Percentiles rank a stretch among this genome's conserved stretches.
Conservation (phyloP, 2,113 vertebrate genomes). For the Hemichromis elongatus region DNA sequence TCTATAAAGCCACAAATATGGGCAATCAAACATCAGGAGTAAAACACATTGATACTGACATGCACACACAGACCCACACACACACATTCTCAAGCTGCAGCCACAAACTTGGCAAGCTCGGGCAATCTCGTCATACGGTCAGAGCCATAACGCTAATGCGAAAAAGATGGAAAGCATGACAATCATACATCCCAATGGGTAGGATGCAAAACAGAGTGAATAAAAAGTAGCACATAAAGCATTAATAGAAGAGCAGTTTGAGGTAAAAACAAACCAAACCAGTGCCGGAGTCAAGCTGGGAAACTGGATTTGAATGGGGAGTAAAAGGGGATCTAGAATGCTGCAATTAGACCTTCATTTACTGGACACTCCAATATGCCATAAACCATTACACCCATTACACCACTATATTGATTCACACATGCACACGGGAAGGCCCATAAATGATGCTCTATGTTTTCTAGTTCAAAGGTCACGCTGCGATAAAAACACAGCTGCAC, state of each 20-base stretch:
- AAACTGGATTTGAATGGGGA: neutral
- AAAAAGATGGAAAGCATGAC: conserved; percentile 58
- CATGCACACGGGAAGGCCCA: neutral
- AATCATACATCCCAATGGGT: neutral
- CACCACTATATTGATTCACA: neutral
- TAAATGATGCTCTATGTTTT: neutral
- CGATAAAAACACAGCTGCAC: neutral
- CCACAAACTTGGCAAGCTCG: conserved; percentile 37
- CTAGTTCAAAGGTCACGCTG: neutral
- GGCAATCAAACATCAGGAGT: conserved; percentile 45
- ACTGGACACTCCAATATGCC: neutral
- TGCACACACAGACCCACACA: neutral
- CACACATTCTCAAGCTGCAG: neutral
- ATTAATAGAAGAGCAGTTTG: neutral
- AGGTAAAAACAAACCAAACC: neutral
- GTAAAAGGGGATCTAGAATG: neutral
- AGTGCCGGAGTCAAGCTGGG: neutral
- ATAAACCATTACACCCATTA: too few relatives aligned
- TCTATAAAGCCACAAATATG: conserved; percentile 59
- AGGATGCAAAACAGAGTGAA: neutral
- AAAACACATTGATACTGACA: conserved; percentile 39
- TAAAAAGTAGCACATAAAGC: conserved; percentile 10
- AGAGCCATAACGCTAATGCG: conserved; percentile 40
- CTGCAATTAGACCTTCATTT: conserved; percentile 21
- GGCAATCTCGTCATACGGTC: conserved; percentile 20